These are phyloP conservation scores for Berghia stephanieae DNA, from an alignment of 1,140 invertebrate genomes.

Conservation along the genomic window DNA sequence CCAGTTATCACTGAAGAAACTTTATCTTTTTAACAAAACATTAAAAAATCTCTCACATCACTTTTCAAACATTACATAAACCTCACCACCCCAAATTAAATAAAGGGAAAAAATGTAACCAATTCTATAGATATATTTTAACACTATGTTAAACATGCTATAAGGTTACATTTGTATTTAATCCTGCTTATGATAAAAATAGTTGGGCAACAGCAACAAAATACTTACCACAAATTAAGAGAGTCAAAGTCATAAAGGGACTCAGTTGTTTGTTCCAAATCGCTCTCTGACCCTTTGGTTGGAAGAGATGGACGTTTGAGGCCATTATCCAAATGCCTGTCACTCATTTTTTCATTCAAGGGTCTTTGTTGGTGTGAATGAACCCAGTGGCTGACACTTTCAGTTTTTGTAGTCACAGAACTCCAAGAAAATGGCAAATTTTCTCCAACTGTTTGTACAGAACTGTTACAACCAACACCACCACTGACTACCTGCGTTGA, in stretches of 20 bases:
- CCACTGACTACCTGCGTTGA: conserved; percentile 17
- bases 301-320: conserved; percentile 74
- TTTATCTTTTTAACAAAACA: no score
- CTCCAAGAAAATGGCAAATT: conserved; percentile 39
- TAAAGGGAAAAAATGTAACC: no score
- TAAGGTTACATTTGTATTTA: no score
- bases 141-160: no score
- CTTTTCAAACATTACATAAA: no score
- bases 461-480: conserved; percentile 14
- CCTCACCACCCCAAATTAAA: no score
- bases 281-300: conserved; percentile 76
- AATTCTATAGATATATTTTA: no score
- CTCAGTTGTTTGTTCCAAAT: conserved; percentile 81
- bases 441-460: conserved; percentile 32
- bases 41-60: no score
- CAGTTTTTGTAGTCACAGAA: conserved; percentile 39
- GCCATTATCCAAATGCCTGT: conserved; percentile 33
- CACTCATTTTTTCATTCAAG: conserved; percentile 13
- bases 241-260: conserved; percentile 88
- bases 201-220: no score
- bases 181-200: no score
- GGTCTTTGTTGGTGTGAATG: conserved; percentile 52
- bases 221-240: conserved; percentile 81
- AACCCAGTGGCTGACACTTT: conserved; percentile 58
- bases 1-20: no score